These are phyloP conservation scores for Salmo trutta DNA, from an alignment of 2,797 vertebrate genomes.

Conservation along the genomic window DNA sequence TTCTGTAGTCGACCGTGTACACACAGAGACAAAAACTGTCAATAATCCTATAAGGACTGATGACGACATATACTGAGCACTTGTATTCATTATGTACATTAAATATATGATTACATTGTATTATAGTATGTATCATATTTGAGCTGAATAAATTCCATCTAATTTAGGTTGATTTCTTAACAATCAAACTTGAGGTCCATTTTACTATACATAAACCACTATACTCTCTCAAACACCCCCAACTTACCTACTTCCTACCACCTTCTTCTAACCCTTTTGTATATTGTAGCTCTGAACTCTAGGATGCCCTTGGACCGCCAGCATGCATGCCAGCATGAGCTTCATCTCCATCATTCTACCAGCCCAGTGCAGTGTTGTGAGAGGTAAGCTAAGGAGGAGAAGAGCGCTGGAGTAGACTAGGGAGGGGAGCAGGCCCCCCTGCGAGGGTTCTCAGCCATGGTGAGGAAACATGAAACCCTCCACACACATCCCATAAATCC, in stretches of 20 bases:
- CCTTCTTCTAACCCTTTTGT: neutral
- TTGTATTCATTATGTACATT: slow-evolving; percentile 68
- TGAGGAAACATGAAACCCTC: slow-evolving; percentile 76
- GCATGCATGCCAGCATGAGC: slow-evolving; percentile 58
- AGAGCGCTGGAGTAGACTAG: slow-evolving; percentile 35
- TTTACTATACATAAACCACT: neutral
- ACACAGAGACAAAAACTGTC: slow-evolving; percentile 72
- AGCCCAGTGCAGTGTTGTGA: slow-evolving; percentile 41
- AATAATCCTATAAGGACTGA: slow-evolving; percentile 74
- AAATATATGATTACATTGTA: slow-evolving; percentile 54
- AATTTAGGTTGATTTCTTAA: no score
- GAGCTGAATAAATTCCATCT: no score
- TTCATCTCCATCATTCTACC: slow-evolving; percentile 46
- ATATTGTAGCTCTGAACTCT: slow-evolving; percentile 30
- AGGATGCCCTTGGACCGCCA: slow-evolving; percentile 52
- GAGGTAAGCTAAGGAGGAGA: neutral
- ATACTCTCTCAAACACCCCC: neutral
- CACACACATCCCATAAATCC: slow-evolving; percentile 77
- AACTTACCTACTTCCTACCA: neutral
- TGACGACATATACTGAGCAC: slow-evolving; percentile 77
- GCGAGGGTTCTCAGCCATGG: slow-evolving; percentile 61
- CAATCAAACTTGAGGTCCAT: neutral
- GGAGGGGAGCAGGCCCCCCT: slow-evolving; percentile 37
- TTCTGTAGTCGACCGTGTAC: slow-evolving; percentile 77
- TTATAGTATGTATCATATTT: neutral